These are phyloP conservation scores for Euleptes europaea DNA, from an alignment of 2,113 vertebrate genomes.

Conservation along the genomic window DNA sequence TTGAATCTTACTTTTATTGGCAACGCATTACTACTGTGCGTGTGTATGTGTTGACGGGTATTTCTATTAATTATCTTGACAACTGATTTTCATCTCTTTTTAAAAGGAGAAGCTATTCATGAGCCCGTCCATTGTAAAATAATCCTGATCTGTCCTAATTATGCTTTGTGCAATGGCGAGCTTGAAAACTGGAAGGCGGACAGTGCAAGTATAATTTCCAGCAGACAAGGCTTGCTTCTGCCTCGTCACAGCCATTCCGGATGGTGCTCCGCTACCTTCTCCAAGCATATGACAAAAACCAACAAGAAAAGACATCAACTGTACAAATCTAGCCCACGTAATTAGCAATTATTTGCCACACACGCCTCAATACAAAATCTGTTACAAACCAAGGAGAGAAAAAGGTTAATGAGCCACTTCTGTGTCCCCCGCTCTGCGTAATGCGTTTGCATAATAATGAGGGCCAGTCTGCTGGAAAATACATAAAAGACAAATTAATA, in stretches of 20 bases:
- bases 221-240: constrained; percentile 32
- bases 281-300: constrained; percentile 34
- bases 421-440: constrained; percentile 61
- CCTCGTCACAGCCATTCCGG: constrained; percentile 40
- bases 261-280: neutral
- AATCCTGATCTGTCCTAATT: constrained; percentile 46
- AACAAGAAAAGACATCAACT: constrained; percentile 38
- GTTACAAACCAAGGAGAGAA: constrained; percentile 61
- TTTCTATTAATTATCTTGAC: constrained; percentile 54
- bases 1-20: neutral
- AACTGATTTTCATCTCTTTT: constrained; percentile 44
- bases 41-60: constrained; percentile 22
- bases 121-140: constrained; percentile 43
- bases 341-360: constrained; percentile 70
- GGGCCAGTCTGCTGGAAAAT: constrained; percentile 75
- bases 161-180: neutral
- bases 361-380: constrained; percentile 66
- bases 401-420: constrained; percentile 74
- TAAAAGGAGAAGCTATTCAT: constrained; percentile 36
- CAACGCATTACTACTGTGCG: neutral
- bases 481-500: constrained; percentile 79
- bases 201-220: constrained; percentile 23
- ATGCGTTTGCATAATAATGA: constrained; percentile 79
- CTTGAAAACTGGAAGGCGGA: constrained; percentile 49
- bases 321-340: constrained; percentile 61